Conservation (phyloP, 2,888 invertebrate species). For the Eucriotettix oculatus region DNA sequence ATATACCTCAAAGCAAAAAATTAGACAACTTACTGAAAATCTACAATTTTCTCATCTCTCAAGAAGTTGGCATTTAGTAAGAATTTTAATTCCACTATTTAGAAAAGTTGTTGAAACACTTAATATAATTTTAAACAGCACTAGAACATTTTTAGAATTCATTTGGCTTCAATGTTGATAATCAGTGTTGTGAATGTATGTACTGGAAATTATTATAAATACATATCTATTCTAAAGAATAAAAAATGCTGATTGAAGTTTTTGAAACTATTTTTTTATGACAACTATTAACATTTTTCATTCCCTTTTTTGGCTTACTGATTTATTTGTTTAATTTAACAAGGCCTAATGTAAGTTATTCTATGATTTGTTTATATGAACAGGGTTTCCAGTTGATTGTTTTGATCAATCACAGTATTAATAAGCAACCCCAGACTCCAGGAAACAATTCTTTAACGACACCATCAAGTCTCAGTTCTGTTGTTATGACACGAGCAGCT, state of each 20-base stretch:
- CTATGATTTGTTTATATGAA: constrained; percentile 5
- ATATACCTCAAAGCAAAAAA: too few species aligned
- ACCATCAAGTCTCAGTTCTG: constrained; percentile 15
- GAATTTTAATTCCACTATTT: too few species aligned
- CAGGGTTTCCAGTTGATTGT: constrained; percentile 75
- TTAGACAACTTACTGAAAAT: too few species aligned
- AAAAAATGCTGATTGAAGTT: not conserved
- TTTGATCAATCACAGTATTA: constrained; percentile 23
- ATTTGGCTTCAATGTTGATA: too few species aligned
- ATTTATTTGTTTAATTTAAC: constrained; percentile 1
- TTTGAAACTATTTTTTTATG: not conserved
- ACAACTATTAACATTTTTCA: not conserved
- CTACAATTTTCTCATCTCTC: too few species aligned
- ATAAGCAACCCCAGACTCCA: constrained; percentile 9
- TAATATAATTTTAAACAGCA: too few species aligned
- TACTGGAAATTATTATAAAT: too few species aligned
- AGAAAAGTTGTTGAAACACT: too few species aligned
- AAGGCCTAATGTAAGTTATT: not conserved
- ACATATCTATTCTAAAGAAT: too few species aligned
- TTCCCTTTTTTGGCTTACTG: not conserved
- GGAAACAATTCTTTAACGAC: constrained; percentile 20
- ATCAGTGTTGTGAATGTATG: too few species aligned
- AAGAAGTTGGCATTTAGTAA: too few species aligned
- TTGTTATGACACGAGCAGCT: constrained; percentile 10
- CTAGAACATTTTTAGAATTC: too few species aligned